These are phyloP conservation scores for Phalloptychus januarius DNA, from an alignment of 2,797 vertebrate genomes.

Conservation along the genomic window DNA sequence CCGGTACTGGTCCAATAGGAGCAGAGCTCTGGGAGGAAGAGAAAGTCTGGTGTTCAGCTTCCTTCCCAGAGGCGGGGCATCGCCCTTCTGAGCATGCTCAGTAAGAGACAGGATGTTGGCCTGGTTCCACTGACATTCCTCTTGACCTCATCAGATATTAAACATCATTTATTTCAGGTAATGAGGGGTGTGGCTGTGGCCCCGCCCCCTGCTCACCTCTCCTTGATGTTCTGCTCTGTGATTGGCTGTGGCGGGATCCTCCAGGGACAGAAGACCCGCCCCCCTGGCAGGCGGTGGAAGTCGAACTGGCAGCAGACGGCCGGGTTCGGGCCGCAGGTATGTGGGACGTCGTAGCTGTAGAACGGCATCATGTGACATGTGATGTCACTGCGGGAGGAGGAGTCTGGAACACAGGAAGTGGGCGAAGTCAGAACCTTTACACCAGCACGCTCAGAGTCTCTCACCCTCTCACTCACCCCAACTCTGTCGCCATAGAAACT, in stretches of 20 bases:
- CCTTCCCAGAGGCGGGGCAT: too few relatives aligned
- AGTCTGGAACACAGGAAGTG: slow-evolving; percentile 76
- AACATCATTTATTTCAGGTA: background rate
- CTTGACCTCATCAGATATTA: too few relatives aligned
- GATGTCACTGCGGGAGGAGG: slow-evolving; percentile 87
- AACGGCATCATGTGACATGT: slow-evolving; percentile 98
- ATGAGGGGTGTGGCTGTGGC: background rate
- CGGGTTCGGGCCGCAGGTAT: slow-evolving; percentile 94
- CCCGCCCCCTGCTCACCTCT: slow-evolving; percentile 33
- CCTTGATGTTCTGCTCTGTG: slow-evolving; percentile 82
- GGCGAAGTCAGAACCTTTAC: background rate
- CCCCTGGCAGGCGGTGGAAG: slow-evolving; percentile 90
- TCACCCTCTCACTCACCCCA: slow-evolving; percentile 82
- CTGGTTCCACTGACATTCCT: background rate
- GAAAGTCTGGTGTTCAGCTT: background rate
- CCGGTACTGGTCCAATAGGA: slow-evolving; percentile 92
- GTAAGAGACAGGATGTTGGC: too few relatives aligned
- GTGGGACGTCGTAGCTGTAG: slow-evolving; percentile 95
- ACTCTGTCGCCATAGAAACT: slow-evolving; percentile 94
- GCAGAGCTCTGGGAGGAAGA: slow-evolving; percentile 78
- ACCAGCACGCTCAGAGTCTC: background rate
- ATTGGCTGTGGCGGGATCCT: slow-evolving; percentile 88
- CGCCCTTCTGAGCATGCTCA: too few relatives aligned
- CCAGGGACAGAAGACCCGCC: slow-evolving; percentile 91
- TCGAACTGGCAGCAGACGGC: slow-evolving; percentile 96